Base-by-base conservation (phyloP, 2,888 invertebrate species). In the Pandemis corylana region DNA sequence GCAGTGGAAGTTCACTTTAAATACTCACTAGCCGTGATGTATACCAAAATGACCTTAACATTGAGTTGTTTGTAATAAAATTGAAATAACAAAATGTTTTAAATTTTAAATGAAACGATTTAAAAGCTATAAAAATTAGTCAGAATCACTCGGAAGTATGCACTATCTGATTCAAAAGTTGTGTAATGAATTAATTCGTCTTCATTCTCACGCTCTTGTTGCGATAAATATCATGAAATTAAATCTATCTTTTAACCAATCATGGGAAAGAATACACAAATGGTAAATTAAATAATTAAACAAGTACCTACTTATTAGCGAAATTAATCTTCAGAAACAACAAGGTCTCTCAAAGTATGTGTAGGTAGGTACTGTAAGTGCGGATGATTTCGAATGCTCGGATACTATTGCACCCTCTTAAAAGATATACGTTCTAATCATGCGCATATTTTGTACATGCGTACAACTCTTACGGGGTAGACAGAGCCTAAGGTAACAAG, bases 61-160 rank as follows among this genome's bases (percentile, higher is more conserved):
- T 73, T 69, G 68, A 64, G 68, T 46, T 65, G 68, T 65, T 64
- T 74, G 61, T 61, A 9, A 61, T 66, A 66, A 70, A 73, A 69
- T 51, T 28, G 56, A 42, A 49, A 65, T 20, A 74, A 61, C 49
- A 61, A 74, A 36, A 65, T 44, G 15, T 10, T 70, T 74, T 70
- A 44, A 70, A 74, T 66, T 74, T 65, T 59, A 53, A 74, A 70
- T 70, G 10, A 20, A 61, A 59, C 51, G 10, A 74, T 51, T 53
- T 51, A 53, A 62, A 61, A n/a, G 36, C 42, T 15, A 70, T 70
- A 44, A 69, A 73, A 69, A 69, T 42, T 69, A 41, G 42, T 59
- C 51, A 61, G 20, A 61, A 62, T 49, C 44, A 5, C 65, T 66
- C 70, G 46, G 46, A 69, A 65, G 44, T 9, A 49, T 20, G 12